Evolutionary conservation across 1,140 invertebrate genomes (phyloP).

Genomic region (Sinella curviseta): DNA sequence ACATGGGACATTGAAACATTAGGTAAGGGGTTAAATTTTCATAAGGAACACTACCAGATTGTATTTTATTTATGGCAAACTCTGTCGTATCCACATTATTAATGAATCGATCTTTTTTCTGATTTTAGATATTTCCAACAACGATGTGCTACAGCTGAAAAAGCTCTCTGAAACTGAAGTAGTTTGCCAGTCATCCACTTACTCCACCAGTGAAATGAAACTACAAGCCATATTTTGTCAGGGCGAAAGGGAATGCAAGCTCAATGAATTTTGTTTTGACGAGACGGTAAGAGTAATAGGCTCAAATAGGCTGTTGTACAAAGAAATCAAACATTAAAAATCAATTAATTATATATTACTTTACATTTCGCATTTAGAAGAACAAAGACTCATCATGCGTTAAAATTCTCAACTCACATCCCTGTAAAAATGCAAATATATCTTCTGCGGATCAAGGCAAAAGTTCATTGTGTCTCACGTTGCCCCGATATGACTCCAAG

Average conservation of each 20-base stretch:
- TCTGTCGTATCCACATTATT: no score
- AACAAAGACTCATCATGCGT: no score
- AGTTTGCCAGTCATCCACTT: not conserved
- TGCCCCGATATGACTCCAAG: not conserved
- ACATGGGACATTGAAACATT: not conserved
- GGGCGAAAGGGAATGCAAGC: not conserved
- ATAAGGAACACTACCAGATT: not conserved
- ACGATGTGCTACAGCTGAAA: not conserved
- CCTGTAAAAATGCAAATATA: not conserved
- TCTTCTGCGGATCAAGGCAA: not conserved
- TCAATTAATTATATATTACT: not conserved
- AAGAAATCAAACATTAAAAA: not conserved
- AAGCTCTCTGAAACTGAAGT: not conserved
- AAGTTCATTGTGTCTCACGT: not conserved
- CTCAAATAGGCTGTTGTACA: not conserved
- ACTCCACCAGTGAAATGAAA: not conserved
- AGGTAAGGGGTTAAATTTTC: not conserved
- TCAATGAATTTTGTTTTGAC: constrained; percentile 18
- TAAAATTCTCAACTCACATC: no score
- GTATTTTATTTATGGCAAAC: no score
- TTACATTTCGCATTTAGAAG: not conserved
- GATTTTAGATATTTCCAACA: not conserved
- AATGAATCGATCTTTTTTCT: not conserved
- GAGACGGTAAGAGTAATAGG: not conserved
- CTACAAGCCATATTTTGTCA: not conserved